These are phyloP conservation scores for Melanogrammus aeglefinus DNA, from an alignment of 2,797 vertebrate species.

Conservation along the genomic window DNA sequence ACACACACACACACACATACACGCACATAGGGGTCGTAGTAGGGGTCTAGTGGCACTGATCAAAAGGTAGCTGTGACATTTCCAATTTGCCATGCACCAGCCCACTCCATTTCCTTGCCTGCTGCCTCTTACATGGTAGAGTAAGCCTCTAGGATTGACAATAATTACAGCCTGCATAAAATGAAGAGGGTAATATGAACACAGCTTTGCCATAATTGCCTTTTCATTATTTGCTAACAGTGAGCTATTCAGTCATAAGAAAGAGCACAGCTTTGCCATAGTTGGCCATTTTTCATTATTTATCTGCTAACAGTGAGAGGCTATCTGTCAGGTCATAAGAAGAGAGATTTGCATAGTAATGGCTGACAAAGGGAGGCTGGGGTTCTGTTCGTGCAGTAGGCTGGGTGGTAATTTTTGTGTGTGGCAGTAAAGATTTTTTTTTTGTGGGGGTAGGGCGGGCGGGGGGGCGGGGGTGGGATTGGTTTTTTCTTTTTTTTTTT, in stretches of 20 bases:
- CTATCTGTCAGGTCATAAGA: too few relatives aligned
- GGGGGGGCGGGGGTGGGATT: conserved; percentile 21
- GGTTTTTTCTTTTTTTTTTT: conserved; percentile 79
- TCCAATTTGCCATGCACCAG: conserved; percentile 98
- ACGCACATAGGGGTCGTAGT: conserved; percentile 68
- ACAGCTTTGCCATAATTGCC: conserved; percentile 98
- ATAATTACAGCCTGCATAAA: conserved; percentile 98
- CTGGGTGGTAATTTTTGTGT: conserved; percentile 89
- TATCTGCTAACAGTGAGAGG: too few relatives aligned
- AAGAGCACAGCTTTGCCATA: too few relatives aligned
- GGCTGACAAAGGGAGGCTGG: conserved; percentile 95
- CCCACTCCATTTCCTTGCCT: conserved; percentile 95
- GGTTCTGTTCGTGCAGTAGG: conserved; percentile 91
- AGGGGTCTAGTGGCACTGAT: conserved; percentile 89
- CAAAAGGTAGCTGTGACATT: conserved; percentile 98
- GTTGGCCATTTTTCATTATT: too few relatives aligned
- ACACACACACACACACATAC: conserved; percentile 45
- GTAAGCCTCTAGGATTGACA: conserved; percentile 97
- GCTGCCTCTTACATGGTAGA: conserved; percentile 96
- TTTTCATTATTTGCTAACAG: conserved; percentile 99
- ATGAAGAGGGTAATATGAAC: conserved; percentile 97
- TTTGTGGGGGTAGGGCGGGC: conserved; percentile 28
- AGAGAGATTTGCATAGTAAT: conserved; percentile 99
- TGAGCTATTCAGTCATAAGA: conserved; percentile 99
- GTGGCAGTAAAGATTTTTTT: conserved; percentile 79